Percentiles rank a stretch among this genome's conserved stretches.
These are phyloP conservation scores for Hyperoplus lanceolatus DNA, from an alignment of 2,797 vertebrate species.

Conservation along the genomic window DNA sequence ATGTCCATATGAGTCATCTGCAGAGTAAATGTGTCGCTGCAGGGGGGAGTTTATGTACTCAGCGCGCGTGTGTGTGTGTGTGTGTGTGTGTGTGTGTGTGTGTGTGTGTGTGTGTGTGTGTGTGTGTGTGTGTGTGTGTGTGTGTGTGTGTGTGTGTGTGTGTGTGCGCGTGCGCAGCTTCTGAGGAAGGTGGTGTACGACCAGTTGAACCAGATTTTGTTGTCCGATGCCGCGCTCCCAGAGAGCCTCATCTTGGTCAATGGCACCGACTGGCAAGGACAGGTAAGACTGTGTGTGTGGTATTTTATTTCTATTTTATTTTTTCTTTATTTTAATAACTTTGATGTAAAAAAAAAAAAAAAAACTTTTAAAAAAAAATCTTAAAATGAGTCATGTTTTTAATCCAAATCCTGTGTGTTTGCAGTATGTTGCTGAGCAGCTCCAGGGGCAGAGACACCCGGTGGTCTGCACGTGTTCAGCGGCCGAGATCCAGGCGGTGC, in stretches of 20 bases:
- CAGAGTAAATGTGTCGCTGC: conserved; percentile 42
- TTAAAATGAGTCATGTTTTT: too few relatives aligned
- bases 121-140: conserved; percentile 46
- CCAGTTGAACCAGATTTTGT: conserved; percentile 95
- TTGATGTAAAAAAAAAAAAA: too few relatives aligned
- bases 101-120: conserved; percentile 29
- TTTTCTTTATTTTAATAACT: too few relatives aligned
- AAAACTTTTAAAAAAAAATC: too few relatives aligned
- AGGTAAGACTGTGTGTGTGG: conserved; percentile 83
- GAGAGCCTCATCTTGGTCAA: conserved; percentile 96
- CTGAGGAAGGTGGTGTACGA: conserved; percentile 94
- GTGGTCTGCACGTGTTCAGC: conserved; percentile 95
- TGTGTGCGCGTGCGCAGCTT: conserved; percentile 82
- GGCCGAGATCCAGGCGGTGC: conserved; percentile 95
- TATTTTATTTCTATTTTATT: too few relatives aligned
- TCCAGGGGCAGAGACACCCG: conserved; percentile 93
- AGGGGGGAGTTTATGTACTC: conserved; percentile 18
- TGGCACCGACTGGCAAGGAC: conserved; percentile 95
- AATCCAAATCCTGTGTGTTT: background rate
- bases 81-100: conserved; percentile 16
- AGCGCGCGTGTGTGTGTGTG: conserved; percentile 27
- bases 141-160: conserved; percentile 48
- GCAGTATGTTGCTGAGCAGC: conserved; percentile 94
- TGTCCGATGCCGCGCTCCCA: conserved; percentile 92
- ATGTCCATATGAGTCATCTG: conserved; percentile 73